Percentiles rank a stretch among this genome's conserved stretches.
Conservation (phyloP, 2,888 invertebrate species). For the Apomyelois bistriatella region DNA sequence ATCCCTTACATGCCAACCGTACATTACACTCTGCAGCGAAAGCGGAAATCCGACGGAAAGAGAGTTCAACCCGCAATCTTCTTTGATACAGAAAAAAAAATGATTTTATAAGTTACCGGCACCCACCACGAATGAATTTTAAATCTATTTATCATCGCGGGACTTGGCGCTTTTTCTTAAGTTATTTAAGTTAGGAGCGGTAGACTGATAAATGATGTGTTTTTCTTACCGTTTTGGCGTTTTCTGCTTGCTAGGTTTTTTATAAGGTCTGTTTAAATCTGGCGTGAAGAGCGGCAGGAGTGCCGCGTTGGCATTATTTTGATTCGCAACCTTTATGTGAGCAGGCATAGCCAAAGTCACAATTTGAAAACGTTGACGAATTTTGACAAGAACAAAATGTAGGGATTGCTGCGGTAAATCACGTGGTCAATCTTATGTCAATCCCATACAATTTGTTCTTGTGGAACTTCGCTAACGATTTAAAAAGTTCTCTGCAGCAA, state of each 20-base stretch:
- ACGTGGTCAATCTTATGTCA: too few relatives aligned
- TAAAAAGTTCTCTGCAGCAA: too few relatives aligned
- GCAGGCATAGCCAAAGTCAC: too few relatives aligned
- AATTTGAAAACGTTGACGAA: too few relatives aligned
- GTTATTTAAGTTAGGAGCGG: constrained; percentile 12
- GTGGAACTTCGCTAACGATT: too few relatives aligned
- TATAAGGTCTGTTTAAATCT: neutral
- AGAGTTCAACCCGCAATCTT: constrained; percentile 34
- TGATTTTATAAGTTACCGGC: constrained; percentile 37
- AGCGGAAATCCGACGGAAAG: constrained; percentile 39
- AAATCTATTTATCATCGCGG: constrained; percentile 45
- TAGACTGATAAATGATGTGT: constrained; percentile 10
- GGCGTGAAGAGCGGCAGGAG: neutral
- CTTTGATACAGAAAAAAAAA: constrained; percentile 34
- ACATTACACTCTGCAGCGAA: constrained; percentile 26
- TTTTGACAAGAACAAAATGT: too few relatives aligned
- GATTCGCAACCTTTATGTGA: too few relatives aligned
- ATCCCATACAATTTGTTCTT: too few relatives aligned
- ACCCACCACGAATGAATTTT: constrained; percentile 34
- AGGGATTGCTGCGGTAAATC: too few relatives aligned
- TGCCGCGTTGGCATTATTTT: too few relatives aligned
- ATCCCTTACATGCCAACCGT: constrained; percentile 18
- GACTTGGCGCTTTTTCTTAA: constrained; percentile 23
- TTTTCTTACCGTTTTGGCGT: neutral
- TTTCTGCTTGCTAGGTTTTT: neutral